phyloP scores from a whole-genome alignment of 1,140 invertebrate species.

The Diorhabda sublineata region DNA sequence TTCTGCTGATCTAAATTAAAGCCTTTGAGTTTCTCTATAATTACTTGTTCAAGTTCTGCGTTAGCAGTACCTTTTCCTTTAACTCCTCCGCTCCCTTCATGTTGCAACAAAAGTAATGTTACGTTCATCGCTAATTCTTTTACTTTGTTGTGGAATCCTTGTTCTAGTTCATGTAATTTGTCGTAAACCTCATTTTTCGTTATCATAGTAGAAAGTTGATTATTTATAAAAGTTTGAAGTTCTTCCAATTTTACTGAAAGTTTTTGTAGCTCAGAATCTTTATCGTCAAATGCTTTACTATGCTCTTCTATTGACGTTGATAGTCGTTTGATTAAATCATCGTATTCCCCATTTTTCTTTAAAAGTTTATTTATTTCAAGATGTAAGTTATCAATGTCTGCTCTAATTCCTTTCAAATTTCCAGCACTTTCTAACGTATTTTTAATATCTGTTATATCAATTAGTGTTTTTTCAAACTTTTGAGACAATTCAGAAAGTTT shows the following conservation, averaged over 20 bases:
- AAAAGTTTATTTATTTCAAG: not conserved
- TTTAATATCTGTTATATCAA: not conserved
- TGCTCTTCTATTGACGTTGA: not conserved
- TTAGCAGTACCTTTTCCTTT: not conserved
- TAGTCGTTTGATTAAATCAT: not conserved
- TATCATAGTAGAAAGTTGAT: not conserved
- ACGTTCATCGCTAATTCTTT: not conserved
- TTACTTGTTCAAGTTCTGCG: not conserved
- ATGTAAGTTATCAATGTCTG: not conserved
- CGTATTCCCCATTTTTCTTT: not conserved
- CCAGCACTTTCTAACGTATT: not conserved
- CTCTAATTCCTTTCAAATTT: not conserved
- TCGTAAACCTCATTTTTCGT: not conserved
- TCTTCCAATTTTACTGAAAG: not conserved
- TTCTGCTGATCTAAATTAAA: not conserved
- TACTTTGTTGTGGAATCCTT: not conserved
- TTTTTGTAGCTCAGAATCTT: not conserved
- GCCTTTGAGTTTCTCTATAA: not conserved
- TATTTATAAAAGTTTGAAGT: not conserved
- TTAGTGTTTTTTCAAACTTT: not conserved
- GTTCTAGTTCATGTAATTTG: not conserved
- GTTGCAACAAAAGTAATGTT: not conserved
- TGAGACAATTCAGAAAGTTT: not conserved
- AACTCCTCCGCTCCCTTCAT: not conserved
- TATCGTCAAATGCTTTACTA: not conserved